Base-by-base conservation (phyloP, 2,888 invertebrate species). In the Campaea margaritaria region DNA sequence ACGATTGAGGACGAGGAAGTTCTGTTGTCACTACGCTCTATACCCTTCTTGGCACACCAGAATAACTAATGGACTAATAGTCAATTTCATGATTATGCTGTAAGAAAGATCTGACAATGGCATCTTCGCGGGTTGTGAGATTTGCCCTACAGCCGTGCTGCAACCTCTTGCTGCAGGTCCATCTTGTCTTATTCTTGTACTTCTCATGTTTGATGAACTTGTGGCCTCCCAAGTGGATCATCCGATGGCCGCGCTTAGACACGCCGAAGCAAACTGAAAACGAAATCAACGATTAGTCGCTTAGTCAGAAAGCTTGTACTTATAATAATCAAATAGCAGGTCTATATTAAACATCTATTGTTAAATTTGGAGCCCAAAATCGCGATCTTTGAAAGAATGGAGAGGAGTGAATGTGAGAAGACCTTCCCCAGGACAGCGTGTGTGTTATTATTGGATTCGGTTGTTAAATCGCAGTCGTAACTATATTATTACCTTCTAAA, bases 151-250 rank as follows among this genome's bases (percentile, higher is more conserved):
- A 91, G 9, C 86, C 85, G 8, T 76, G 64, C 45, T 81, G 85
- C 44, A 88, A 82, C 11, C 88, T 75, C 55, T 82, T 86, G 67
- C 81, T 75, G 71, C 91, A 91, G 1, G 91, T 91, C 91, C 91
- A 92, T n/a, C 91, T 70, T 0, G 85, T 79, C 52, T 85, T 89
- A 61, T 83, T 86, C 67, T 69, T 84, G 70, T 92, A 91, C 42
- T 78, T 74, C 63, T 92, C 92, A 64, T 92, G 92, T 60, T 90
- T 91, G 58, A 90, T 86, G 69, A 91, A 92, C 67, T 84, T 89
- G 72, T 88, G 81, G 0, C 72, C 71, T 0, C 81, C 84, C 0
- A 91, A 80, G 69, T 85, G 81, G 0, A 92, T 79, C 3, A 89
- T 87, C 28, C 81, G 73, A 55, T 85, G 83, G 0, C 91, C 91